These are phyloP conservation scores for Aradophagus sp. DNA, from an alignment of 1,140 invertebrate species.

Conservation along the genomic window DNA sequence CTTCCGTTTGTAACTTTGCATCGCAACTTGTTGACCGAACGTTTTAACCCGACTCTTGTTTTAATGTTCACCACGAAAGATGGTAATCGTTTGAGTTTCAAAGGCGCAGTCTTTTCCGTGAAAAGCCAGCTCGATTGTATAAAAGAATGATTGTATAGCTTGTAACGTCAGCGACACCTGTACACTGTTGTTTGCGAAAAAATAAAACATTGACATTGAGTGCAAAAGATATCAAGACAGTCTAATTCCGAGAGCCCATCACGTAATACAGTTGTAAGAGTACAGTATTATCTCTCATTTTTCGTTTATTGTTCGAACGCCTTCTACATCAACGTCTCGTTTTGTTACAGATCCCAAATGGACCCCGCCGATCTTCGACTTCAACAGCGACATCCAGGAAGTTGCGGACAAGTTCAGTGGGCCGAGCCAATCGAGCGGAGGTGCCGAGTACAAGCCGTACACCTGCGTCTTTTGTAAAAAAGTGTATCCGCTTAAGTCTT, in stretches of 20 bases:
- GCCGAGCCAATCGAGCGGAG: not conserved
- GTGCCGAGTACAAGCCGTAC: conserved; percentile 53
- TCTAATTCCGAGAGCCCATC: conserved; percentile 22
- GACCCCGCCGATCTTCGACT: conserved; percentile 24
- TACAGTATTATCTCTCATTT: not conserved
- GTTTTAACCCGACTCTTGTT: no score
- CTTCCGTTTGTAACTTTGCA: no score
- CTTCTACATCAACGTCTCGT: conserved; percentile 27
- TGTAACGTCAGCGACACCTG: conserved; percentile 9
- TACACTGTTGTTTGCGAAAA: no score
- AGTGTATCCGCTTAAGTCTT: conserved; percentile 65
- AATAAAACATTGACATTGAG: conserved; percentile 35
- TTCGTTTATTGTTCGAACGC: conserved; percentile 5
- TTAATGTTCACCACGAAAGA: no score
- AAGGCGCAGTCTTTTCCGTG: no score
- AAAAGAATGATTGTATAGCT: no score
- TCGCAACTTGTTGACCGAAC: no score
- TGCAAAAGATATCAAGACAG: no score
- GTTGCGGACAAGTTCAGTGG: conserved; percentile 23
- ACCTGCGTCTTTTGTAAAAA: conserved; percentile 69
- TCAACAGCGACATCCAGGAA: conserved; percentile 18
- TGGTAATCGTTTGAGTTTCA: no score
- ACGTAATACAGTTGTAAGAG: not conserved
- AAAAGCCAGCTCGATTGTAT: no score
- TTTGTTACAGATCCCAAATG: conserved; percentile 44